Percentiles rank a stretch among this genome's conserved stretches.
phyloP scores from a whole-genome alignment of 2,888 invertebrate genomes.

The Eupithecia insigniata region DNA sequence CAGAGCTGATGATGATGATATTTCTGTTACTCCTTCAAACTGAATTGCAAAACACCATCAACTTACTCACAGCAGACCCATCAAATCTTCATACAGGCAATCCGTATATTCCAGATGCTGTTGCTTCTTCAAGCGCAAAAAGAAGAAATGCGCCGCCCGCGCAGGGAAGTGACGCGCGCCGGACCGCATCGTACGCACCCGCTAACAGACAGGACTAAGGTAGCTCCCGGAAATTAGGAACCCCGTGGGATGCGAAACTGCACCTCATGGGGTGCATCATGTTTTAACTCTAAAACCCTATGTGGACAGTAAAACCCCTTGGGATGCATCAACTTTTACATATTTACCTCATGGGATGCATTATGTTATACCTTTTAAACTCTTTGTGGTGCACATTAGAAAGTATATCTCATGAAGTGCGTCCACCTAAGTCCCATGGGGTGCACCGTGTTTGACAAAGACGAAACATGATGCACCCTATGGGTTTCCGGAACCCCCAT shows the following conservation, averaged over 20 bases:
- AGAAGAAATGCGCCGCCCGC: conserved; percentile 96
- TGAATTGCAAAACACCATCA: conserved; percentile 50
- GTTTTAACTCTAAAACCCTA: background rate
- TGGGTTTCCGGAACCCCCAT: too few species aligned
- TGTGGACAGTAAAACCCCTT: background rate
- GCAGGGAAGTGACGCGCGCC: conserved; percentile 93
- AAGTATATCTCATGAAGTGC: too few species aligned
- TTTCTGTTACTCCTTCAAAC: conserved; percentile 18
- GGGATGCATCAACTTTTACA: background rate
- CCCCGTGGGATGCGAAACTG: background rate
- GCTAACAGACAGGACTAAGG: conserved; percentile 24
- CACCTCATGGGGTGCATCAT: background rate
- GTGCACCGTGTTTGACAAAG: background rate
- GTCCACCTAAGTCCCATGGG: background rate
- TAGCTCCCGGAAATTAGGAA: conserved; percentile 27
- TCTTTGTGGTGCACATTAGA: background rate
- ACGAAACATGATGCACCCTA: too few species aligned
- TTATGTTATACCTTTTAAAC: background rate
- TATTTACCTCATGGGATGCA: background rate
- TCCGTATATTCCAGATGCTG: conserved; percentile 93
- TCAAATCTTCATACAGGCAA: conserved; percentile 83
- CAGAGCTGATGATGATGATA: background rate
- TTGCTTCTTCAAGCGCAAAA: conserved; percentile 99
- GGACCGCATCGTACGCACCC: conserved; percentile 43
- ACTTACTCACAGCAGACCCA: conserved; percentile 73